phyloP scores from a whole-genome alignment of 2,797 vertebrate genomes.

The Myotis planiceps region DNA sequence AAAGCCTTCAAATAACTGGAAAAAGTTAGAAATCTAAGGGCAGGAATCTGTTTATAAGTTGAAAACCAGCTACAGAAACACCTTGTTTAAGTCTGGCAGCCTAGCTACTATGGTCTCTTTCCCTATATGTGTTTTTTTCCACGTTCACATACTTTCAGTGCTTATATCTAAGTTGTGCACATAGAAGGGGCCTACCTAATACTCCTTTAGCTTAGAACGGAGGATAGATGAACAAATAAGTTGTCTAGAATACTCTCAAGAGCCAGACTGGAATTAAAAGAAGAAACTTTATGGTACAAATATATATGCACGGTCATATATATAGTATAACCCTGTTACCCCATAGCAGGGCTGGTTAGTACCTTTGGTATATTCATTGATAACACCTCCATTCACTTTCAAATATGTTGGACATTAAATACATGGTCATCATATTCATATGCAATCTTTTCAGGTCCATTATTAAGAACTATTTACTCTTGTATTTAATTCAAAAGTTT shows the following conservation, averaged over 20 bases:
- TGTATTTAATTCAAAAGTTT: background rate
- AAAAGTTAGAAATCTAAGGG: background rate
- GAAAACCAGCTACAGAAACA: background rate
- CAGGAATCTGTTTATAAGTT: background rate
- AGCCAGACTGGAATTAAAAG: background rate
- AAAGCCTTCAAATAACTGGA: background rate
- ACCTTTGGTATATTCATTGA: background rate
- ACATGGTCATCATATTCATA: background rate
- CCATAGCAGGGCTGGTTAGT: background rate
- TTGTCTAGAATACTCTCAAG: background rate
- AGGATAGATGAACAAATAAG: background rate
- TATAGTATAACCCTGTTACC: background rate
- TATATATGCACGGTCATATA: background rate
- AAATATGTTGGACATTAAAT: background rate
- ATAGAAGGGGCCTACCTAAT: background rate
- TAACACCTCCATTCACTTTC: background rate
- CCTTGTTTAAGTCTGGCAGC: background rate
- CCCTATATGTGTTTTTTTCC: background rate
- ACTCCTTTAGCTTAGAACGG: background rate
- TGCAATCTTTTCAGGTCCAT: background rate
- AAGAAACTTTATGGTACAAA: background rate
- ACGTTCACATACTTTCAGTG: background rate
- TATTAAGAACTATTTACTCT: background rate
- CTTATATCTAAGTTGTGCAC: background rate
- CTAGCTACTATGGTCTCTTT: background rate